Evolutionary conservation across 2,797 vertebrate species (phyloP).

Genomic region (Coranthus polyacanthus): DNA sequence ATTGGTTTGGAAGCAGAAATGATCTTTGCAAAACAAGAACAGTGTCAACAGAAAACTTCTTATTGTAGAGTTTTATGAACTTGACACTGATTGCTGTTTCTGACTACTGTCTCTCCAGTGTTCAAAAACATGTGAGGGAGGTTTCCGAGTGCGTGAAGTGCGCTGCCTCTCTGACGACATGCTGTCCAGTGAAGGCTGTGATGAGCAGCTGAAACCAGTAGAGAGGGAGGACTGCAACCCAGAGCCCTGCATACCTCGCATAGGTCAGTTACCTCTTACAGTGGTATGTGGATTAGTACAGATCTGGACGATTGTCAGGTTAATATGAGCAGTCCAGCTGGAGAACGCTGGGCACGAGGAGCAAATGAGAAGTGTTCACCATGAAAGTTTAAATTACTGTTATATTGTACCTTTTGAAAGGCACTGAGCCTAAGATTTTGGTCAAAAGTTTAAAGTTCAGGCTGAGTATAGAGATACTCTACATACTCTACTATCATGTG

Average conservation of each 20-base stretch:
- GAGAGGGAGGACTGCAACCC: conserved; percentile 89
- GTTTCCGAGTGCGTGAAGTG: conserved; percentile 93
- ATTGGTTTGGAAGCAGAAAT: no score
- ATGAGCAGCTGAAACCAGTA: conserved; percentile 85
- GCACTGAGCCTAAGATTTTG: background rate
- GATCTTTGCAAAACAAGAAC: conserved; percentile 1
- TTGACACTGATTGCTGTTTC: background rate
- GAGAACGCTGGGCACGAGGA: background rate
- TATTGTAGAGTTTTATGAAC: background rate
- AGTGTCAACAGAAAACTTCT: background rate
- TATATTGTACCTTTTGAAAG: background rate
- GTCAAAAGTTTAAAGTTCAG: background rate
- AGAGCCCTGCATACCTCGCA: conserved; percentile 90
- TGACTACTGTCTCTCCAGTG: conserved; percentile 83
- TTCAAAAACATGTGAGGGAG: conserved; percentile 94
- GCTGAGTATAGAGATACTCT: no score
- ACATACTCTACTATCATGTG: no score
- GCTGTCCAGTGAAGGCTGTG: conserved; percentile 87
- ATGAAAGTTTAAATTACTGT: background rate
- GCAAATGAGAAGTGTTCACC: background rate
- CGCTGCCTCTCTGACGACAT: conserved; percentile 92
- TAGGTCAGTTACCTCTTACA: conserved; percentile 84
- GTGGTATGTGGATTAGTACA: conserved; percentile 8
- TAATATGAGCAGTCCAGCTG: conserved; percentile 13
- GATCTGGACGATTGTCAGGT: background rate